A percentile compares a stretch with the other conserved stretches of the same genome.
Evolutionary conservation across 1,140 invertebrate genomes (phyloP).

Genomic region (Ips typographus): DNA sequence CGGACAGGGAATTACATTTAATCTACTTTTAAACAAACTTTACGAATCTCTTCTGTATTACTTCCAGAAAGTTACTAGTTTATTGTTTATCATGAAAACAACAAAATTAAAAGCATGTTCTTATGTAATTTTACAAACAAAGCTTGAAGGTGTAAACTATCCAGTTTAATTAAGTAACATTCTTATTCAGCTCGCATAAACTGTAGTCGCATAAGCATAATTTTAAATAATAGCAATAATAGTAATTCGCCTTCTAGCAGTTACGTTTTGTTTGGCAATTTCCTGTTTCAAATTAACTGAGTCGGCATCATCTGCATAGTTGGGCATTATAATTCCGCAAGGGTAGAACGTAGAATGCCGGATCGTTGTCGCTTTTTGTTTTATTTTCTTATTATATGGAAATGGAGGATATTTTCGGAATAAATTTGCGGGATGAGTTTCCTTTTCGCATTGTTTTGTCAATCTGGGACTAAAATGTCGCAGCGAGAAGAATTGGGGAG

Average conservation of each 20-base stretch:
- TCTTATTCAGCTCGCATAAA: too few species aligned
- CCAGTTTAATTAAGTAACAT: too few species aligned
- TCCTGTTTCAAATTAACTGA: slow-evolving; percentile 17
- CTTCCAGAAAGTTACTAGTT: too few species aligned
- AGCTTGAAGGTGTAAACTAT: too few species aligned
- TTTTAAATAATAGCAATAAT: too few species aligned
- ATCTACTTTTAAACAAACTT: too few species aligned
- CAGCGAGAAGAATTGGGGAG: slow-evolving; percentile 1
- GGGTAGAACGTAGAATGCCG: background rate
- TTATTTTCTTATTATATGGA: slow-evolving; percentile 22
- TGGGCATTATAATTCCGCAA: background rate
- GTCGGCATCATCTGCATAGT: slow-evolving; percentile 3
- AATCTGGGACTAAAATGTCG: slow-evolving; percentile 1
- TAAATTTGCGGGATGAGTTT: slow-evolving; percentile 2
- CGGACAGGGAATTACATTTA: too few species aligned
- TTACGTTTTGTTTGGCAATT: slow-evolving; percentile 17
- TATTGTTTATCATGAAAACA: too few species aligned
- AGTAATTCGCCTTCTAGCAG: background rate
- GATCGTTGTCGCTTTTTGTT: slow-evolving; percentile 16
- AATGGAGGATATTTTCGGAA: slow-evolving; percentile 10
- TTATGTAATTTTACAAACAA: too few species aligned
- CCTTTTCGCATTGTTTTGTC: slow-evolving; percentile 9
- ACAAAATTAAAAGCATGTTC: too few species aligned
- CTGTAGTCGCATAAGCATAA: too few species aligned
- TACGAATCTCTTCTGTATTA: too few species aligned